Percentiles rank a stretch among this genome's conserved stretches.
phyloP scores from a whole-genome alignment of 2,113 vertebrate species.

The Proterorhinus semilunaris region DNA sequence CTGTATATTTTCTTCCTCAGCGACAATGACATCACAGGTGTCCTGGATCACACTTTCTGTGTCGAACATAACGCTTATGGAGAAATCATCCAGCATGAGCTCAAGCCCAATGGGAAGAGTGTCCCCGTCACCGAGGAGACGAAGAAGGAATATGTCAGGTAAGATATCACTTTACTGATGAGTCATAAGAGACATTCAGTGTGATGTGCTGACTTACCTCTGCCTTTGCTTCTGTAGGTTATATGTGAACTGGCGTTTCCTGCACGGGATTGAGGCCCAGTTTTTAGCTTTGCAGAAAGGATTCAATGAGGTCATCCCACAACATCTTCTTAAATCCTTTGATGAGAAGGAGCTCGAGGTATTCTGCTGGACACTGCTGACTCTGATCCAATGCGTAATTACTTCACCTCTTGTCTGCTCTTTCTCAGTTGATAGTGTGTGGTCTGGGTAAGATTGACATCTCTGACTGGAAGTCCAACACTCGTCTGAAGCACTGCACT shows the following conservation, averaged over 20 bases:
- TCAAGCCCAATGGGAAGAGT: slow-evolving; percentile 97
- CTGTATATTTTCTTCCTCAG: slow-evolving; percentile 59
- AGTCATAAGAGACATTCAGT: neutral
- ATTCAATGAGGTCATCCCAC: slow-evolving; percentile 98
- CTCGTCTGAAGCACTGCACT: slow-evolving; percentile 98
- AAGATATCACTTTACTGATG: neutral
- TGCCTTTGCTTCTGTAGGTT: slow-evolving; percentile 67
- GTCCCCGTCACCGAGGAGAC: slow-evolving; percentile 92
- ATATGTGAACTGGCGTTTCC: slow-evolving; percentile 98
- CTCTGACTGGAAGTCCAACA: slow-evolving; percentile 96
- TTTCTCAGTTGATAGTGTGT: slow-evolving; percentile 90
- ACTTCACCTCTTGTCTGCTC: neutral
- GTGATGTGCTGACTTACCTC: neutral
- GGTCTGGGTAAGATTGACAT: slow-evolving; percentile 98
- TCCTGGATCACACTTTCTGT: slow-evolving; percentile 97
- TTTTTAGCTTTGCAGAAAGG: slow-evolving; percentile 98
- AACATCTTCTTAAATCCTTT: slow-evolving; percentile 96
- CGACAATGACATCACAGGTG: slow-evolving; percentile 96
- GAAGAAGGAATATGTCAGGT: slow-evolving; percentile 97
- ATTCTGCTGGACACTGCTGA: slow-evolving; percentile 5
- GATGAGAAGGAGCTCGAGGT: slow-evolving; percentile 99
- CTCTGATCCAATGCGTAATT: no score
- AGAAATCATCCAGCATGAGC: slow-evolving; percentile 97
- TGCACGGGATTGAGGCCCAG: slow-evolving; percentile 96
- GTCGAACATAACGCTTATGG: slow-evolving; percentile 97